These are phyloP conservation scores for Hyposoter dolosus DNA, from an alignment of 2,888 invertebrate genomes.

Conservation along the genomic window DNA sequence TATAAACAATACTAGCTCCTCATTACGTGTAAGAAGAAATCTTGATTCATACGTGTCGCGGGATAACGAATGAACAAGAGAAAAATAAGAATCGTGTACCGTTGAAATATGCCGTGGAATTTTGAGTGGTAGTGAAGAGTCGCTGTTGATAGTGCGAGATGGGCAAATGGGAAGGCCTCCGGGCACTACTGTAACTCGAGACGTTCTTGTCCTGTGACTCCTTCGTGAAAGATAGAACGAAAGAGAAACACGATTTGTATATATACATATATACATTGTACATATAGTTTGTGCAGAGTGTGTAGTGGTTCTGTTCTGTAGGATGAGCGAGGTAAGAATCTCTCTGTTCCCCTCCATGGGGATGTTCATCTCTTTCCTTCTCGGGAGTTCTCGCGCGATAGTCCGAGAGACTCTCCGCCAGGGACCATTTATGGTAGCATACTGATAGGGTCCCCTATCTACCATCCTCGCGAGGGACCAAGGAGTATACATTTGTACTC, in stretches of 20 bases:
- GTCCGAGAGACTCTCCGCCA: conserved; percentile 63
- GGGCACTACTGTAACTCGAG: conserved; percentile 66
- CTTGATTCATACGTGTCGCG: background rate
- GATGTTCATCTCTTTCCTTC: conserved; percentile 64
- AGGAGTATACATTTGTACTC: conserved; percentile 33
- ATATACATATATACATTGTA: background rate
- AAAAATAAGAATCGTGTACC: background rate
- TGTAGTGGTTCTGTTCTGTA: conserved; percentile 57
- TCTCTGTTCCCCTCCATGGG: conserved; percentile 54
- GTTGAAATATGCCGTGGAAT: conserved; percentile 16
- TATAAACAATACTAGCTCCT: background rate
- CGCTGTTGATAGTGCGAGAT: conserved; percentile 32
- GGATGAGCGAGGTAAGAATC: conserved; percentile 39
- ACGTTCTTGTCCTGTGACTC: conserved; percentile 64
- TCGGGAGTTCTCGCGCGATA: conserved; percentile 61
- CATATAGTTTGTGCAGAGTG: conserved; percentile 21
- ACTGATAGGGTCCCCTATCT: conserved; percentile 64
- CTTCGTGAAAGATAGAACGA: conserved; percentile 36
- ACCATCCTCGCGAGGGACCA: conserved; percentile 56
- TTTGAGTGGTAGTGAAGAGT: conserved; percentile 33
- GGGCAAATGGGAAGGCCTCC: conserved; percentile 28
- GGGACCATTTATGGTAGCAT: conserved; percentile 73
- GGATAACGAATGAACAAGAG: background rate
- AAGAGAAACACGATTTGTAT: conserved; percentile 13
- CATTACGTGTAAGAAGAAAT: background rate